phyloP scores from a whole-genome alignment of 2,888 invertebrate genomes.

The Idaea straminata region DNA sequence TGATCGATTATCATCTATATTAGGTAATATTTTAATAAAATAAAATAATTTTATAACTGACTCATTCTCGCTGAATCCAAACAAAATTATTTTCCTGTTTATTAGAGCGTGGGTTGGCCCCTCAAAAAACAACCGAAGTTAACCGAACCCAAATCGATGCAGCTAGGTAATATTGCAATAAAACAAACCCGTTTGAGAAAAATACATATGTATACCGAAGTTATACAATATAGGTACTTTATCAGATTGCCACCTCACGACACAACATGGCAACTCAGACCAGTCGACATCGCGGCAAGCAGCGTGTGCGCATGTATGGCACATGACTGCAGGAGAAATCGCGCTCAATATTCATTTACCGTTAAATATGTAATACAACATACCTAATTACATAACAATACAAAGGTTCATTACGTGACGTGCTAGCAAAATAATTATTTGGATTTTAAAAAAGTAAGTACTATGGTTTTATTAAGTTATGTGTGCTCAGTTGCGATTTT shows the following conservation, averaged over 20 bases:
- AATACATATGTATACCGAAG: background rate
- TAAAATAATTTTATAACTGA: background rate
- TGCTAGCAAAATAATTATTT: background rate
- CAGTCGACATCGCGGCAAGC: slow-evolving; percentile 19
- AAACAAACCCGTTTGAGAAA: background rate
- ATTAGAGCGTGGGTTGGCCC: background rate
- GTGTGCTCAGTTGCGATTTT: background rate
- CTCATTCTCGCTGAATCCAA: background rate
- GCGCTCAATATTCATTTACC: background rate
- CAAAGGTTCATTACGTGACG: background rate
- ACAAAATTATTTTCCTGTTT: background rate
- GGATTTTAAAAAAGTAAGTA: background rate
- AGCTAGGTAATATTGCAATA: background rate
- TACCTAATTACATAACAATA: background rate
- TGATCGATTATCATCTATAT: background rate
- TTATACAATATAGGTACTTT: background rate
- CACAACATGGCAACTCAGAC: slow-evolving; percentile 18
- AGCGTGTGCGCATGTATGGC: slow-evolving; percentile 14
- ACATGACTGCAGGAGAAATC: background rate
- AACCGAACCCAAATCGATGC: background rate
- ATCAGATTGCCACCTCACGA: background rate
- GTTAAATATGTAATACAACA: background rate
- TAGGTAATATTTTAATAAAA: background rate
- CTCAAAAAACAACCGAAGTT: too few species aligned
- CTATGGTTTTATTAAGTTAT: background rate